Conservation (phyloP, 2,797 vertebrate species). For the Rhincodon typus region DNA sequence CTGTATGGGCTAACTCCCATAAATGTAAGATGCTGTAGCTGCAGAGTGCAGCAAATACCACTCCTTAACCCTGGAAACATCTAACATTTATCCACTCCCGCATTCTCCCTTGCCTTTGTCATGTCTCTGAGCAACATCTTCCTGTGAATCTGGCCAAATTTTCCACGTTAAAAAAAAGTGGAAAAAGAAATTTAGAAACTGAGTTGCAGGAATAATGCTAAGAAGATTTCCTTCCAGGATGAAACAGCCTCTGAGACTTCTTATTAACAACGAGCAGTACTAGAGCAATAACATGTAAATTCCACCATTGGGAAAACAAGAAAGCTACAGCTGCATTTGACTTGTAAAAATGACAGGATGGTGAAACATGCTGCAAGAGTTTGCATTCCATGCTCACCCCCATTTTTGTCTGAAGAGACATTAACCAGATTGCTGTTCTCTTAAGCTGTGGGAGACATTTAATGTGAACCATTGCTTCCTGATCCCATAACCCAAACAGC, state of each 20-base stretch:
- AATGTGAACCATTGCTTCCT: slow-evolving; percentile 8
- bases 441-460: background rate
- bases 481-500: background rate
- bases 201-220: background rate
- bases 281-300: background rate
- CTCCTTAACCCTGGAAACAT: background rate
- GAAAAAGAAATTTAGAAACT: background rate
- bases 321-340: background rate
- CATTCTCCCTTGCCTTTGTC: background rate
- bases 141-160: background rate
- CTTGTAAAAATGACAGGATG: background rate
- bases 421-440: background rate
- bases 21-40: background rate
- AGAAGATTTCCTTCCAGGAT: background rate
- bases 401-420: background rate
- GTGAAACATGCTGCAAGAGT: background rate
- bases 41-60: background rate
- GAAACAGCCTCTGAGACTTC: background rate
- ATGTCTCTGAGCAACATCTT: background rate
- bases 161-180: background rate
- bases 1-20: background rate
- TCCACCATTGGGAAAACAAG: background rate
- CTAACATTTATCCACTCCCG: background rate
- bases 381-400: background rate
- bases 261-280: background rate